Evolutionary conservation across 2,113 vertebrate species (phyloP), one percentile per base, ranked within the genome.

Genomic region (Speoplatyrhinus poulsoni): DNA sequence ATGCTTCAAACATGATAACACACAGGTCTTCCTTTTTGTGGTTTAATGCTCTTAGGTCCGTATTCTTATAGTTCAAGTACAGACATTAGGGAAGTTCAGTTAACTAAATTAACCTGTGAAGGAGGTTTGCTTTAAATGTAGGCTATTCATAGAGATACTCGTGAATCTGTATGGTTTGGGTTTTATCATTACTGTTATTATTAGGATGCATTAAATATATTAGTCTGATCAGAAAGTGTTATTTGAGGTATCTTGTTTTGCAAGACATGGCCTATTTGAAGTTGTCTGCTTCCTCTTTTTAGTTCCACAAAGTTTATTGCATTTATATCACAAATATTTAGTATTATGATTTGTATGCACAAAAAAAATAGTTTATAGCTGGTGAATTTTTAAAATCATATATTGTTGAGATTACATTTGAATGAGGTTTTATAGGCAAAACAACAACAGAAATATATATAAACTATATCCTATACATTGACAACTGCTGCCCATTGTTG

Each of bases 1-100:
- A 91, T 91, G 91, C 94, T 94, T 95, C 92, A 77, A 91, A 93
- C 92, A 94, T 90, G 92, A 81, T 53, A 75, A 59, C 79, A 56
- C 56, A 66, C 17, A 75, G 56, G 64, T 47, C 49, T 76, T 69
- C 56, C 70, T 73, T 52, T n/a, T 16, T 50, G 53, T 56, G 52
- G 62, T 67, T 15, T 41, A 41, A 64, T 54, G 13, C 52, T 46
- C 5, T 41, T 41, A 41, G 36, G 7, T 41, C 36, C 7, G 36
- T 41, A 26, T 26, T 26, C 26, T 41, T 41, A 41, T 41, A 41
- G 36, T 41, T 41, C 36, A 41, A 41, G 36, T 41, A 41, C 7
- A 8, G 7, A 41, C 36, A 41, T 41, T 41, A 6, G 5, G 36
- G 36, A 41, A 41, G 5, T 41, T 41, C 36, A 8, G 36, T 8